Evolutionary conservation across 2,888 invertebrate genomes (phyloP), one percentile per base, ranked within the genome.

Genomic region (Syrista parreyssii): DNA sequence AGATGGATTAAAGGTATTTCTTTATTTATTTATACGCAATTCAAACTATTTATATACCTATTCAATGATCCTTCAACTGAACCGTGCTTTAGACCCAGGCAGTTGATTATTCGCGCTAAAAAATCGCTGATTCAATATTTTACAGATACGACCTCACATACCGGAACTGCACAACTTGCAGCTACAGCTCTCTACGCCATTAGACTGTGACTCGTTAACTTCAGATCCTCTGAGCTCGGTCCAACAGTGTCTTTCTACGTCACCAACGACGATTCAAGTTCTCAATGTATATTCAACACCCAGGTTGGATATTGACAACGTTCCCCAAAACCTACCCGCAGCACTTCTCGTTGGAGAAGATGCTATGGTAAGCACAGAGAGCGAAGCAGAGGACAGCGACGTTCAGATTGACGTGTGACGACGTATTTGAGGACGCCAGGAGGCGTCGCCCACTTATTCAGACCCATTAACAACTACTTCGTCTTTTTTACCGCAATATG

Each of bases 1-100:
- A 75, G 96, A 96, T 90, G 97, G 96, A 78, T 94, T 95, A 86
- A 96, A 97, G 94, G 96, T 96, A 91, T 73, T 73, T 73, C 55
- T 75, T 77, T 78, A 77, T 33, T 77, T 75, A 55, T 36, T 36
- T 76, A 74, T 68, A 33, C 36, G 11, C 11, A 55, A 31, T 36
- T 32, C 36, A 71, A 72, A 3, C 74, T 74, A 11, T 74, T 30
- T 33, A 12, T 11, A 73, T 30, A 68, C 12, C 31, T 31, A 1
- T 15, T 34, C 55, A 68, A 15, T 32, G 15, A 32, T 12, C 15
- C 71, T 12, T 71, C 15, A 23, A n/a, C 12, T 15, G 6, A 0
- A 40, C 40, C 15, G 4, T 40, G 15, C 15, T 4, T 40, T 40
- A 15, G 15, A 15, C 15, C 40, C 6, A 40, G 40, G 15, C 6